phyloP scores from a whole-genome alignment of 2,888 invertebrate genomes.

The Apamea epomidion region DNA sequence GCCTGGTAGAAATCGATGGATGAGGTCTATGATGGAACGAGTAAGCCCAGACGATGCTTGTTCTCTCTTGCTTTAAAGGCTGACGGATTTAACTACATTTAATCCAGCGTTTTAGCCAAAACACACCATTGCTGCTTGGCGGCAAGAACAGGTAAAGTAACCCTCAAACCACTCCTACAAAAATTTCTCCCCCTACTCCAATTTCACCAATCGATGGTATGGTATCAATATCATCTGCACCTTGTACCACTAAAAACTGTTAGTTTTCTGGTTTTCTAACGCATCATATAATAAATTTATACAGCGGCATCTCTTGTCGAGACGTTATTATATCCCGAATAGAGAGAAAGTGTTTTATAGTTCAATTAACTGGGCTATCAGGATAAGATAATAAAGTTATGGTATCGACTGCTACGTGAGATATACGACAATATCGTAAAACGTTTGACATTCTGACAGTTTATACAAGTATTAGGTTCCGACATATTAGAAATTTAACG shows the following conservation, averaged over 20 bases:
- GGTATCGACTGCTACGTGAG: conserved; percentile 24
- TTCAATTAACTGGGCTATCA: conserved; percentile 26
- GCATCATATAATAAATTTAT: conserved; percentile 34
- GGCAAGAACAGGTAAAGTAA: neutral
- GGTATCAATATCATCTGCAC: conserved; percentile 7
- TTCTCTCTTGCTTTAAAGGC: no score
- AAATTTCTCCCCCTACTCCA: neutral
- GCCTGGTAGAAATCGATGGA: no score
- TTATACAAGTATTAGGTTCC: conserved; percentile 32
- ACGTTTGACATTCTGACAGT: conserved; percentile 35
- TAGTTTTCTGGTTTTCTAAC: conserved; percentile 16
- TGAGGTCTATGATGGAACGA: no score
- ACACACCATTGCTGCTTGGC: no score
- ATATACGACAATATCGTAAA: conserved; percentile 48
- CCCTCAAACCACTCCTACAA: neutral
- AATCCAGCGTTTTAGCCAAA: neutral
- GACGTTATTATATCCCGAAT: conserved; percentile 23
- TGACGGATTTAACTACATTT: no score
- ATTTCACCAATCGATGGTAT: conserved; percentile 17
- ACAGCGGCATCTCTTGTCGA: conserved; percentile 16
- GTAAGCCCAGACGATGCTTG: no score
- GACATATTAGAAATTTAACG: conserved; percentile 25
- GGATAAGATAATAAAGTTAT: conserved; percentile 55
- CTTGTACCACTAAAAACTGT: conserved; percentile 9
- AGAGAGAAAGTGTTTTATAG: conserved; percentile 53